phyloP scores from a whole-genome alignment of 2,797 vertebrate species.

The Falco cherrug region DNA sequence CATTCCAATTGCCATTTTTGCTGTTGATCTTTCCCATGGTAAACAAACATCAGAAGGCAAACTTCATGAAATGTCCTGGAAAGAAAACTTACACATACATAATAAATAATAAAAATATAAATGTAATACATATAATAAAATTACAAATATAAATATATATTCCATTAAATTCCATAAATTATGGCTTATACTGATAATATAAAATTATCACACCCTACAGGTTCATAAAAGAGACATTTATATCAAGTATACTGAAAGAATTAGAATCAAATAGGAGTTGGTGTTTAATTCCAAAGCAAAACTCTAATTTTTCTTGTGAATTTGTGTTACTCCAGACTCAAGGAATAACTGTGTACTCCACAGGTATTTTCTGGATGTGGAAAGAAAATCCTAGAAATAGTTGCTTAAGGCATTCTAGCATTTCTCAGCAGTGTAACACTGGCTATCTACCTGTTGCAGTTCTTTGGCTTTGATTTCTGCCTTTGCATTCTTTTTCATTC shows the following conservation, averaged over 20 bases:
- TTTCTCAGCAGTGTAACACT: background rate
- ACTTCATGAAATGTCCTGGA: background rate
- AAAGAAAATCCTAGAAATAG: background rate
- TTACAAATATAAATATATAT: background rate
- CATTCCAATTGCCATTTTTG: background rate
- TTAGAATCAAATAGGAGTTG: background rate
- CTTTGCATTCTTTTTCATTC: background rate
- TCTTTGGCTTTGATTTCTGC: background rate
- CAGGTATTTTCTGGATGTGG: background rate
- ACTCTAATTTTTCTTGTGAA: background rate
- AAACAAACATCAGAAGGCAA: background rate
- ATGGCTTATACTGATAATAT: background rate
- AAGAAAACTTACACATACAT: background rate
- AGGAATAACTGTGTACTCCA: background rate
- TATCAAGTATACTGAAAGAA: background rate
- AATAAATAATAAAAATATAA: background rate
- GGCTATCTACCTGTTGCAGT: background rate
- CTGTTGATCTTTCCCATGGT: background rate
- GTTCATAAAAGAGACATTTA: background rate
- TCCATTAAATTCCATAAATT: background rate
- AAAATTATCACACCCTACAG: background rate
- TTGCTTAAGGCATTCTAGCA: background rate
- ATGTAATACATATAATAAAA: background rate
- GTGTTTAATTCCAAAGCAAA: background rate
- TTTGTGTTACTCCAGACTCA: background rate